Conservation (phyloP, 1,140 invertebrate species). For the Hyles vespertilio region DNA sequence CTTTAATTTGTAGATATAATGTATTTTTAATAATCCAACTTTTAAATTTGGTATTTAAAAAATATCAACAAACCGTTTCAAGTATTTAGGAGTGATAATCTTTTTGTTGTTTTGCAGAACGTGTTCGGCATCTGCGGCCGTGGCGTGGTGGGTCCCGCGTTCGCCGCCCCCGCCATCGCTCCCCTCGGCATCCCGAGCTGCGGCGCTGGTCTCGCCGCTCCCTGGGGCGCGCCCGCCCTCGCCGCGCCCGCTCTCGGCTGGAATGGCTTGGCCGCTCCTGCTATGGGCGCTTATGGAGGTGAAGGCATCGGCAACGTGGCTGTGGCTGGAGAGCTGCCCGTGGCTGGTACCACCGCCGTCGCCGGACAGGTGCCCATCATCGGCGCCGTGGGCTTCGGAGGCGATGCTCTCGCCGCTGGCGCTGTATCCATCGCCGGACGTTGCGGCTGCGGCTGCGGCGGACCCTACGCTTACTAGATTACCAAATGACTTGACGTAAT, state of each 20-base stretch:
- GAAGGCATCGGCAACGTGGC: slow-evolving; percentile 37
- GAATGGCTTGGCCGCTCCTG: background rate
- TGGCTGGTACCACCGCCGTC: slow-evolving; percentile 17
- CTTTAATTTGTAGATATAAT: too few species aligned
- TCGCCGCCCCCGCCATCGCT: background rate
- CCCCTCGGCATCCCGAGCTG: background rate
- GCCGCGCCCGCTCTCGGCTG: background rate
- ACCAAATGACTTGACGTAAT: too few species aligned
- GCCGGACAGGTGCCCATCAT: slow-evolving; percentile 12
- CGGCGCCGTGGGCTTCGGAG: slow-evolving; percentile 5
- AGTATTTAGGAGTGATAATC: background rate
- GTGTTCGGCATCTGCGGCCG: background rate
- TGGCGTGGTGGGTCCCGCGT: background rate
- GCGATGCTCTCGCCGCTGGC: slow-evolving; percentile 7
- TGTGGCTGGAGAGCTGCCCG: slow-evolving; percentile 42
- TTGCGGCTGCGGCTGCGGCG: slow-evolving; percentile 6
- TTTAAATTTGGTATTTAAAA: background rate
- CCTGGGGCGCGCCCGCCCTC: background rate
- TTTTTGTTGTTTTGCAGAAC: background rate
- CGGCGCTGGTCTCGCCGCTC: background rate
- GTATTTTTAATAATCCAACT: background rate
- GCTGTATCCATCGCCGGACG: slow-evolving; percentile 10
- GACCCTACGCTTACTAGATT: slow-evolving; percentile 1
- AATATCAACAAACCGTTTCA: background rate
- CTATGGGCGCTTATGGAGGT: slow-evolving; percentile 29